phyloP scores from a whole-genome alignment of 2,797 vertebrate genomes.

The Coregonus ussuriensis region DNA sequence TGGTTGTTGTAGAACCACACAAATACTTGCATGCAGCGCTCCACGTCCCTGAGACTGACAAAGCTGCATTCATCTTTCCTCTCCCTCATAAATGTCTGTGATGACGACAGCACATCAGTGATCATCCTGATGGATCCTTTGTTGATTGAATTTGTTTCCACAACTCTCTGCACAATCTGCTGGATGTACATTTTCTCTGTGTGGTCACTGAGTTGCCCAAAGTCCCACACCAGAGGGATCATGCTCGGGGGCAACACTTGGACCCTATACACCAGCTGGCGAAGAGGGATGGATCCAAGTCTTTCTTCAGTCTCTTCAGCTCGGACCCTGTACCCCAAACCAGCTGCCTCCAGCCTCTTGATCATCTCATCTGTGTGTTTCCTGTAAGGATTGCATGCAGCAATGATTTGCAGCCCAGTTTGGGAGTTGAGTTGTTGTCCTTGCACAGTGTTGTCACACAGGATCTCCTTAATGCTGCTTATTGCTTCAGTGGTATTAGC shows the following conservation, averaged over 20 bases:
- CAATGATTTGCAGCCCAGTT: slow-evolving; percentile 84
- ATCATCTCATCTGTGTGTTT: slow-evolving; percentile 91
- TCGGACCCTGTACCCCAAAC: slow-evolving; percentile 89
- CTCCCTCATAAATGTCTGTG: slow-evolving; percentile 89
- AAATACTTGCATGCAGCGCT: slow-evolving; percentile 90
- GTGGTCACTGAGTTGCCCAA: slow-evolving; percentile 87
- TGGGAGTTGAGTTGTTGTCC: slow-evolving; percentile 70
- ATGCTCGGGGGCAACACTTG: slow-evolving; percentile 94
- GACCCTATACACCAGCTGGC: slow-evolving; percentile 95
- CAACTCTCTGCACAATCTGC: slow-evolving; percentile 88
- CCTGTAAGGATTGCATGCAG: slow-evolving; percentile 96
- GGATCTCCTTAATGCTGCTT: slow-evolving; percentile 92
- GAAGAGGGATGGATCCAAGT: slow-evolving; percentile 90
- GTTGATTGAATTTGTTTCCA: slow-evolving; percentile 46
- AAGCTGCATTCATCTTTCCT: slow-evolving; percentile 88
- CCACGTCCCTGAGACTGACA: slow-evolving; percentile 94
- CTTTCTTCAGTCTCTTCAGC: slow-evolving; percentile 87
- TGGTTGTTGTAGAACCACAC: slow-evolving; percentile 85
- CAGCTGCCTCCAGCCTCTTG: slow-evolving; percentile 86
- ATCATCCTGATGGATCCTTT: slow-evolving; percentile 40
- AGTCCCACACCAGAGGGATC: slow-evolving; percentile 96
- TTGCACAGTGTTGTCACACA: slow-evolving; percentile 86
- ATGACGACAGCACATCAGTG: slow-evolving; percentile 82
- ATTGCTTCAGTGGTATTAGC: slow-evolving; percentile 95
- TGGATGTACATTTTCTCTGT: slow-evolving; percentile 89